Evolutionary conservation across 1,140 invertebrate genomes (phyloP).

Genomic region (Euura lappo): DNA sequence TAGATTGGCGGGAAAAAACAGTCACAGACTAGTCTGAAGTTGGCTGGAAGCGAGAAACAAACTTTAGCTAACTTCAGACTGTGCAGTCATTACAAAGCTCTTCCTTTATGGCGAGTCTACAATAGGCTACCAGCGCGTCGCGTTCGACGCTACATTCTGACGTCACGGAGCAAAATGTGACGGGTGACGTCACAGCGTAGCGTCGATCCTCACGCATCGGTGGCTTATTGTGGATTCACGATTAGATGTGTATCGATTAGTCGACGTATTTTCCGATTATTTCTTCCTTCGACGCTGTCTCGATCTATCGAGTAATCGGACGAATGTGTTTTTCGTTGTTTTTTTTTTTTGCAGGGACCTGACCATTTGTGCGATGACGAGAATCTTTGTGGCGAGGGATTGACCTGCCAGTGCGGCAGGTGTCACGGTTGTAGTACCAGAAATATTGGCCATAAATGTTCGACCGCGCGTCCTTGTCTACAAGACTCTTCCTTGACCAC

Average conservation of each 20-base stretch:
- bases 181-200: too few species aligned
- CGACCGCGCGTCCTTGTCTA: neutral
- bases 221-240: too few species aligned
- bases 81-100: too few species aligned
- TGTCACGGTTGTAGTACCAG: slow-evolving; percentile 60
- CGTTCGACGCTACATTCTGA: too few species aligned
- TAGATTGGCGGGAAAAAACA: too few species aligned
- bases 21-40: neutral
- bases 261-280: neutral
- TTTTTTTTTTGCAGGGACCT: slow-evolving; percentile 53
- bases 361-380: slow-evolving; percentile 59
- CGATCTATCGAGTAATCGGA: neutral
- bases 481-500: too few species aligned
- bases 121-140: neutral
- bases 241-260: too few species aligned
- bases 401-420: slow-evolving; percentile 59
- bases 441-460: slow-evolving; percentile 35
- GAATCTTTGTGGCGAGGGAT: slow-evolving; percentile 58
- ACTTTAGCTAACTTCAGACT: too few species aligned
- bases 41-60: neutral
- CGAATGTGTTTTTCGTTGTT: neutral
- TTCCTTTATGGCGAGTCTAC: neutral
- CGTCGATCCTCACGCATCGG: too few species aligned
- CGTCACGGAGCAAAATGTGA: too few species aligned
- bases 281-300: neutral